These are phyloP conservation scores for Drosophila setifemur DNA, from an alignment of 1,140 invertebrate species.

Conservation along the genomic window DNA sequence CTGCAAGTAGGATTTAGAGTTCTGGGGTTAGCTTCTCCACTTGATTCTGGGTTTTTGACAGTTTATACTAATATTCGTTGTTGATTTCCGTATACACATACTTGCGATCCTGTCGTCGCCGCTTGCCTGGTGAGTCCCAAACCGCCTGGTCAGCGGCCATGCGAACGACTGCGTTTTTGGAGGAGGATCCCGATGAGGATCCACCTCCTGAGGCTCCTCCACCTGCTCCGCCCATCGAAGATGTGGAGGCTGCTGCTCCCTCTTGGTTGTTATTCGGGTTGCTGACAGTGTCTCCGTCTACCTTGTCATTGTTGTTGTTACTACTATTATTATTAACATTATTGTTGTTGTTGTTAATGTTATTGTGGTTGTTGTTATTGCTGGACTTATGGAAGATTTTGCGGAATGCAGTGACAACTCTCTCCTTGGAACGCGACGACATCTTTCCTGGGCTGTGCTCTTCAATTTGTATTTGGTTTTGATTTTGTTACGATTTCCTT, in stretches of 20 bases:
- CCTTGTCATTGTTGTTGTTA: slow-evolving; percentile 84
- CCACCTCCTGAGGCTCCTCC: slow-evolving; percentile 9
- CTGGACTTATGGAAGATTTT: slow-evolving; percentile 87
- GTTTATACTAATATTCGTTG: not conserved
- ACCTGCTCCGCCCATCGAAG: not conserved
- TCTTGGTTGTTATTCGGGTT: slow-evolving; percentile 52
- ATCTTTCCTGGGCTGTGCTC: slow-evolving; percentile 83
- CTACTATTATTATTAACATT: slow-evolving; percentile 85
- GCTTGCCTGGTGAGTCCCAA: slow-evolving; percentile 74
- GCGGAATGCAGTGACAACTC: slow-evolving; percentile 89
- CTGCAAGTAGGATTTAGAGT: slow-evolving; percentile 11
- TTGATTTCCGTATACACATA: slow-evolving; percentile 10
- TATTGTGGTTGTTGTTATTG: slow-evolving; percentile 84
- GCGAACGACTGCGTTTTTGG: slow-evolving; percentile 60
- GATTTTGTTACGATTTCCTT: slow-evolving; percentile 2
- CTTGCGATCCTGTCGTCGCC: slow-evolving; percentile 74
- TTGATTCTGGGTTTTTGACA: not conserved
- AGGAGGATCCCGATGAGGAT: not conserved
- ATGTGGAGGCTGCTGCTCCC: slow-evolving; percentile 20
- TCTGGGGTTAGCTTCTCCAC: not conserved
- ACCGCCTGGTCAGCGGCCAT: slow-evolving; percentile 55
- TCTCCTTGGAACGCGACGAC: slow-evolving; percentile 89
- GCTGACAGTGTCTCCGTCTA: slow-evolving; percentile 60
- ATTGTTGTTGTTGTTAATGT: slow-evolving; percentile 51
- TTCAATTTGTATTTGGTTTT: not conserved